These are phyloP conservation scores for Eurytoma adleriae DNA, from an alignment of 2,888 invertebrate species.

Conservation along the genomic window DNA sequence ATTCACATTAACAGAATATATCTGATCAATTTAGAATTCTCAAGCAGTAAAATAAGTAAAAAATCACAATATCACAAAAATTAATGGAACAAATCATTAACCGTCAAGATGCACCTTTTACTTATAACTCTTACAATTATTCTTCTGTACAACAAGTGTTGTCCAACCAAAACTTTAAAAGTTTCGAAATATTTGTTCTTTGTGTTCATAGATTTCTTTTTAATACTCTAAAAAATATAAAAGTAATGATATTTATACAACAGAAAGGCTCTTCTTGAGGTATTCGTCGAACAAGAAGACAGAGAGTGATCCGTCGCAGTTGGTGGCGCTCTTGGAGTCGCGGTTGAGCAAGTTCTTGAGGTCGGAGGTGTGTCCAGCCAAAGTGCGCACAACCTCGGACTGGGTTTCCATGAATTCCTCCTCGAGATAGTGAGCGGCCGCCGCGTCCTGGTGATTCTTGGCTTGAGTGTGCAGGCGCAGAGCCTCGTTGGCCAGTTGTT, in stretches of 20 bases:
- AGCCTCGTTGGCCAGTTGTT: slow-evolving; percentile 83
- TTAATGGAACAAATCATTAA: slow-evolving; percentile 33
- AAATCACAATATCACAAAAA: slow-evolving; percentile 7
- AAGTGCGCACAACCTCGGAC: slow-evolving; percentile 81
- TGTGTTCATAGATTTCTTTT: slow-evolving; percentile 26
- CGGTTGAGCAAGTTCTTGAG: slow-evolving; percentile 81
- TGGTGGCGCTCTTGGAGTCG: slow-evolving; percentile 44
- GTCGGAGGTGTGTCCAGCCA: slow-evolving; percentile 86
- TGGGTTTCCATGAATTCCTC: slow-evolving; percentile 86
- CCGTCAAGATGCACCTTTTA: slow-evolving; percentile 14
- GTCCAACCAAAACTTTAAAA: no score
- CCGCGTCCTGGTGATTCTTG: slow-evolving; percentile 79
- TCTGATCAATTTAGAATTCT: slow-evolving; percentile 20
- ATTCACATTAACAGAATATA: neutral
- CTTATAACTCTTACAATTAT: slow-evolving; percentile 22
- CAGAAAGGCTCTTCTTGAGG: slow-evolving; percentile 62
- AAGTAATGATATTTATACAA: slow-evolving; percentile 21
- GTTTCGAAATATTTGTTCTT: slow-evolving; percentile 2
- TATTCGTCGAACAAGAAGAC: slow-evolving; percentile 87
- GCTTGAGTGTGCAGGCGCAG: slow-evolving; percentile 83
- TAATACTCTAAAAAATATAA: slow-evolving; percentile 22
- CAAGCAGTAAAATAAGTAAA: neutral
- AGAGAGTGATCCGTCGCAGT: slow-evolving; percentile 81
- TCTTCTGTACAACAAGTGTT: neutral
- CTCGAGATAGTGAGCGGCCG: slow-evolving; percentile 85